Base-by-base conservation (phyloP, 2,797 vertebrate genomes). In the Micropoecilia bifurca region DNA sequence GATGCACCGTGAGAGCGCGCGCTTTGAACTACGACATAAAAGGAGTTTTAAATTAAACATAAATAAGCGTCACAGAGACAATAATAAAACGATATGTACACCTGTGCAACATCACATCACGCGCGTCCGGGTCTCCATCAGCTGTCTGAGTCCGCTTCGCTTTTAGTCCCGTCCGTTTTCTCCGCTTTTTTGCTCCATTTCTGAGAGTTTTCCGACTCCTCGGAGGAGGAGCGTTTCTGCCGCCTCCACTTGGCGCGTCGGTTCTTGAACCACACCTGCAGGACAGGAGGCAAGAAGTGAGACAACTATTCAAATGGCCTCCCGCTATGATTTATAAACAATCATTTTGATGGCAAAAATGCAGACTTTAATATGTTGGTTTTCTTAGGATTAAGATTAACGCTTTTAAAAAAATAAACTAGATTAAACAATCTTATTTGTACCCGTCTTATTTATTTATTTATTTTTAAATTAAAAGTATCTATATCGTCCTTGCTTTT, bases 221-320 rank as follows among this genome's bases (percentile, higher is more conserved):
- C 98, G 0, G 98, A 99, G 0, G 98, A 99, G 1, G 98, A 99
- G 33, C 98, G 83, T 89, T 99, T 99, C 94, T 99, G 98, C 84
- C 98, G 92, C 90, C 98, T 96, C 98, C 98, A 99, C 92, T 99
- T 99, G 6, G 98, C 98, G 73, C 98, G 96, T 88, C 98, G 97
- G 94, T 99, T 99, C 95, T 99, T 99, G 95, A 99, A 99, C 98
- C 98, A 99, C 87, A 99, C 98, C 98, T 99, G 93, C 89, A 53
- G 76, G 82, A 73, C 33, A 59, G 73, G 47, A 47, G 79, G 20
- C 76, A 0, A 13, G 8, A 3, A n/a, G 45, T 78, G 20, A 72
- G 55, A 13, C 14, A 36, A 20, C 9, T 1, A 30, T 25, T 10
- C 4, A 43, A 25, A 69, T 43, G 10, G 39, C 3, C 30, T 75